phyloP scores from a whole-genome alignment of 2,888 invertebrate genomes.

The Lottia gigantea region DNA sequence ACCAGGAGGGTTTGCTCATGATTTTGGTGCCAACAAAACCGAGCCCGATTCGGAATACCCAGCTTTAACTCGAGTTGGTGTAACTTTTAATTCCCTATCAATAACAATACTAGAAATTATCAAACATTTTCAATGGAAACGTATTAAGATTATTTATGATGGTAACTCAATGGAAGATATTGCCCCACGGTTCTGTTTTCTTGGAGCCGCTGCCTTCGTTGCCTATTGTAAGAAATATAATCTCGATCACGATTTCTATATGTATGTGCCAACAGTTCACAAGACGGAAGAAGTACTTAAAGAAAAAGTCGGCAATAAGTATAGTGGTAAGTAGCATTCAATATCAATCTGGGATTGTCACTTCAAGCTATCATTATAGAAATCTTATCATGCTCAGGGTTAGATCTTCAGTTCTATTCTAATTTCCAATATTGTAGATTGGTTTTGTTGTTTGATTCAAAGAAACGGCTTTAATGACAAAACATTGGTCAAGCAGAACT shows the following conservation, averaged over 20 bases:
- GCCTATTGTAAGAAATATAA: neutral
- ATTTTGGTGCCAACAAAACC: neutral
- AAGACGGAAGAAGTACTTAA: neutral
- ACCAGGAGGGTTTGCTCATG: neutral
- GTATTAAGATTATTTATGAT: conserved; percentile 5
- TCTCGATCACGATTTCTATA: neutral
- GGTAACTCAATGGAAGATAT: conserved; percentile 1
- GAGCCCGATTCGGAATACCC: neutral
- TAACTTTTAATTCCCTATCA: neutral
- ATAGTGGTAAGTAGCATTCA: neutral
- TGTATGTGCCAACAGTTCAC: neutral
- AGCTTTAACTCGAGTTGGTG: conserved; percentile 1
- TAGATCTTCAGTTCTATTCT: too few relatives aligned
- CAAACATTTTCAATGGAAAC: neutral
- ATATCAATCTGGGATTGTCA: too few relatives aligned
- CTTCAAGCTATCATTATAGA: too few relatives aligned
- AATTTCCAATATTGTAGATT: too few relatives aligned
- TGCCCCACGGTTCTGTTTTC: conserved; percentile 2
- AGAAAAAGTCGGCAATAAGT: conserved; percentile 8
- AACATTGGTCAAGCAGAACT: too few relatives aligned
- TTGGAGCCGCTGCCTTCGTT: conserved; percentile 1
- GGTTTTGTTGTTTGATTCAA: too few relatives aligned
- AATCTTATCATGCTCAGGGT: too few relatives aligned
- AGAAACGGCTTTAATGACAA: too few relatives aligned
- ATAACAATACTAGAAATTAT: neutral